Percentiles rank a stretch among this genome's conserved stretches.
Evolutionary conservation across 2,888 invertebrate genomes (phyloP).

Genomic region (Tinea semifulvella): DNA sequence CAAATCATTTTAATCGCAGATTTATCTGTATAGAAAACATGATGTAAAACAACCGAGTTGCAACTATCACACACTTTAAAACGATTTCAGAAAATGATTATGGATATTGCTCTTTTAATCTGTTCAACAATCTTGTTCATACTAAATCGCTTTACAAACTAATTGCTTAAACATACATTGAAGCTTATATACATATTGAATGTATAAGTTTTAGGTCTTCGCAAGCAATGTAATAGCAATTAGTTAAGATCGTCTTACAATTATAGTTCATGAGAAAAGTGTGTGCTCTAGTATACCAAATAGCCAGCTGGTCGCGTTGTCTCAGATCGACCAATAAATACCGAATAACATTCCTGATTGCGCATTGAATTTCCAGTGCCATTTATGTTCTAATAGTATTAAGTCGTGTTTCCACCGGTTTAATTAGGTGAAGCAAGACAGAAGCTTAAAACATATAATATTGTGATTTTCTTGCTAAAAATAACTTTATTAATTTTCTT

Average conservation of each 20-base stretch:
- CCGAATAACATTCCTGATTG: conserved; percentile 45
- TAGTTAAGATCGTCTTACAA: conserved; percentile 4
- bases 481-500: no score
- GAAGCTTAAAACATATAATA: no score
- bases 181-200: background rate
- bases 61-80: conserved; percentile 4
- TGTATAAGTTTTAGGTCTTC: background rate
- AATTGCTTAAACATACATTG: background rate
- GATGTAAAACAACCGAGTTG: background rate
- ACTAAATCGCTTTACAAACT: background rate
- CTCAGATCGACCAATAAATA: conserved; percentile 49
- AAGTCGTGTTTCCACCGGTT: no score
- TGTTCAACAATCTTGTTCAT: background rate
- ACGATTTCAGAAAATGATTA: conserved; percentile 5
- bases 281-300: conserved; percentile 19
- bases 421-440: no score
- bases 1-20: conserved; percentile 1
- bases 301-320: conserved; percentile 39
- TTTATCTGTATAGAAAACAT: conserved; percentile 7
- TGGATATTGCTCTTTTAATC: background rate
- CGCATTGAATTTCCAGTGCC: conserved; percentile 29
- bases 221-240: conserved; percentile 4
- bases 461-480: no score
- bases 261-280: conserved; percentile 13
- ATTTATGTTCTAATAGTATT: conserved; percentile 29